Evolutionary conservation across 2,797 vertebrate species (phyloP).

Genomic region (Heliangelus exortis): DNA sequence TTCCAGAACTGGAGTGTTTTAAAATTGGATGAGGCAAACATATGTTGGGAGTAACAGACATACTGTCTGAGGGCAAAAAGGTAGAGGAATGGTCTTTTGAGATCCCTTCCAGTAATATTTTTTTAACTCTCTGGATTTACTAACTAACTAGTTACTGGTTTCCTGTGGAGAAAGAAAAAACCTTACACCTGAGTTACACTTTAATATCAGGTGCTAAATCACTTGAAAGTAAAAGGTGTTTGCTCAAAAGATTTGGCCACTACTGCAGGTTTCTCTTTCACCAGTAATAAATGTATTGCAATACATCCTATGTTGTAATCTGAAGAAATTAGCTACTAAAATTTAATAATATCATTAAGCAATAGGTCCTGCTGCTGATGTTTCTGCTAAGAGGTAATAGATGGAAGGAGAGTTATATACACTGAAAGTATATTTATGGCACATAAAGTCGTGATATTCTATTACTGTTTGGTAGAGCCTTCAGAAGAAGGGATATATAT

Average conservation of each 20-base stretch:
- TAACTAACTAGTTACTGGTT: background rate
- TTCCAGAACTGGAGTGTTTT: background rate
- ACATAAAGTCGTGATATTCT: background rate
- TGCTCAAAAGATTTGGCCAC: background rate
- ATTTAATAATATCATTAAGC: conserved; percentile 49
- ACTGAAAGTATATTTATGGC: background rate
- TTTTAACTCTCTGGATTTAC: background rate
- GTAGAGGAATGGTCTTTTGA: background rate
- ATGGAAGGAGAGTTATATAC: background rate
- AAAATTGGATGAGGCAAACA: background rate
- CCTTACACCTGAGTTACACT: background rate
- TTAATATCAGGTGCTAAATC: background rate
- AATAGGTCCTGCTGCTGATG: background rate
- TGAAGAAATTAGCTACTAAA: conserved; percentile 66
- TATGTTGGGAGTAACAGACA: background rate
- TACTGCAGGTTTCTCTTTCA: background rate
- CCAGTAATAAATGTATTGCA: conserved; percentile 26
- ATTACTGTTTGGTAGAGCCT: background rate
- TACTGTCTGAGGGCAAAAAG: background rate
- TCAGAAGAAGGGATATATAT: background rate
- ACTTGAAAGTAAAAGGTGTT: background rate
- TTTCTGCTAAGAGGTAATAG: background rate
- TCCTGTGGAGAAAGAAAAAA: background rate
- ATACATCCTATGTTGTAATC: background rate
- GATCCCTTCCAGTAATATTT: background rate